Conservation (phyloP, 2,888 invertebrate species). For the Congeria kusceri region DNA sequence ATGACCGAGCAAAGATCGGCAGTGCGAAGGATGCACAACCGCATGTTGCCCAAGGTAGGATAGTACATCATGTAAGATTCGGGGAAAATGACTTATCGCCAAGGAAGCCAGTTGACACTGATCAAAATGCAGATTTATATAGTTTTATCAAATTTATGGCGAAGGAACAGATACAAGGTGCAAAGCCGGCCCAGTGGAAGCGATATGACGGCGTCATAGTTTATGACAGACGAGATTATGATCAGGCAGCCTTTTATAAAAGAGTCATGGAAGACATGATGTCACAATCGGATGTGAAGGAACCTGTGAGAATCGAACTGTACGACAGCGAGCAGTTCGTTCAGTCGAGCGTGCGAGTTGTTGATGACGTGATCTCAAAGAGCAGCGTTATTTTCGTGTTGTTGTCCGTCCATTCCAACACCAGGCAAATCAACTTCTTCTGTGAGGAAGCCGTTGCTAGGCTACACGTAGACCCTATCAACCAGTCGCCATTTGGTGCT, state of each 20-base stretch:
- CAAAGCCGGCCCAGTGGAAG: neutral
- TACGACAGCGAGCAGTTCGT: neutral
- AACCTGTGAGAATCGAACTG: neutral
- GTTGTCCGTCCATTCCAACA: neutral
- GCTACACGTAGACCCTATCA: neutral
- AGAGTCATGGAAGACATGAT: neutral
- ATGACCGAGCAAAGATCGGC: too few species aligned
- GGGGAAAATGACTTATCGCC: too few species aligned
- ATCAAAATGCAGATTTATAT: too few species aligned
- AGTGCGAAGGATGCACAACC: too few species aligned
- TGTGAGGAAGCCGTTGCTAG: neutral
- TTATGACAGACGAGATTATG: neutral
- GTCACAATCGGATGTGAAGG: neutral
- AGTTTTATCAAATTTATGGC: neutral
- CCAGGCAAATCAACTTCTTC: neutral
- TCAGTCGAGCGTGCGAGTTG: neutral
- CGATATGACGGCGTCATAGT: neutral
- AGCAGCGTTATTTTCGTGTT: neutral
- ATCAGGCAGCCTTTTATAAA: neutral
- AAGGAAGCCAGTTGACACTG: too few species aligned
- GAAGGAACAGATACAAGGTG: neutral
- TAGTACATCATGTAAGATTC: too few species aligned
- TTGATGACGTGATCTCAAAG: conserved; percentile 1
- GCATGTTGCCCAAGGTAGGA: too few species aligned
- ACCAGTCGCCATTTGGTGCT: neutral